A percentile compares a stretch with the other conserved stretches of the same genome.
Evolutionary conservation across 2,113 vertebrate species (phyloP).

Genomic region (Probosciger aterrimus): DNA sequence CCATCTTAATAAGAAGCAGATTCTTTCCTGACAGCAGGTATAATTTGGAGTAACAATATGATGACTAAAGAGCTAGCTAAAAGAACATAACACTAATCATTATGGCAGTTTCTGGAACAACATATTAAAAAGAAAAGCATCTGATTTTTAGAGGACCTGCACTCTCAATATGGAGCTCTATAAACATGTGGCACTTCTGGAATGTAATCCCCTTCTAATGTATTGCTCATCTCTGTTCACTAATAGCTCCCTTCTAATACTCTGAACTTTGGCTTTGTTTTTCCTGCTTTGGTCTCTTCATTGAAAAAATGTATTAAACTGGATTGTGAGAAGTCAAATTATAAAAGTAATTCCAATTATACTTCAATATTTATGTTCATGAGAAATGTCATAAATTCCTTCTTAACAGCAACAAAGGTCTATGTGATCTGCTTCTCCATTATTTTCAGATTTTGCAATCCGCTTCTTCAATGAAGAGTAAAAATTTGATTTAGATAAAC

Average conservation of each 20-base stretch:
- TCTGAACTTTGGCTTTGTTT: background rate
- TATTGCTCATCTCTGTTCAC: background rate
- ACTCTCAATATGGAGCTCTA: background rate
- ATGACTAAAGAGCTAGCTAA: background rate
- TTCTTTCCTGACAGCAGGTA: background rate
- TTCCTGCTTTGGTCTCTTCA: background rate
- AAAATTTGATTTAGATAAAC: conserved; percentile 56
- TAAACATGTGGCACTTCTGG: background rate
- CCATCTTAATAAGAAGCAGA: background rate
- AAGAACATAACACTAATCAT: background rate
- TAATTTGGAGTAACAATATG: background rate
- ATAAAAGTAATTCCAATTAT: background rate
- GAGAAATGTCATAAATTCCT: background rate
- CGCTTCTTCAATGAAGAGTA: conserved; percentile 43
- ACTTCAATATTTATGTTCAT: conserved; percentile 3
- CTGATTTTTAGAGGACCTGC: background rate
- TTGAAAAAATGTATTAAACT: background rate
- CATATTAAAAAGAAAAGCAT: background rate
- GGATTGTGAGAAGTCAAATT: background rate
- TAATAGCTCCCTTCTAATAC: background rate
- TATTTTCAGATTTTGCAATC: conserved; percentile 25
- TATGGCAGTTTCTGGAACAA: background rate
- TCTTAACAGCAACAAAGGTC: background rate
- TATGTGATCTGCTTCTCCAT: background rate
- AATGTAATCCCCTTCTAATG: background rate